Percentiles rank a stretch among this genome's conserved stretches.
Evolutionary conservation across 2,113 vertebrate genomes (phyloP).

Genomic region (Oreamnos americanus): DNA sequence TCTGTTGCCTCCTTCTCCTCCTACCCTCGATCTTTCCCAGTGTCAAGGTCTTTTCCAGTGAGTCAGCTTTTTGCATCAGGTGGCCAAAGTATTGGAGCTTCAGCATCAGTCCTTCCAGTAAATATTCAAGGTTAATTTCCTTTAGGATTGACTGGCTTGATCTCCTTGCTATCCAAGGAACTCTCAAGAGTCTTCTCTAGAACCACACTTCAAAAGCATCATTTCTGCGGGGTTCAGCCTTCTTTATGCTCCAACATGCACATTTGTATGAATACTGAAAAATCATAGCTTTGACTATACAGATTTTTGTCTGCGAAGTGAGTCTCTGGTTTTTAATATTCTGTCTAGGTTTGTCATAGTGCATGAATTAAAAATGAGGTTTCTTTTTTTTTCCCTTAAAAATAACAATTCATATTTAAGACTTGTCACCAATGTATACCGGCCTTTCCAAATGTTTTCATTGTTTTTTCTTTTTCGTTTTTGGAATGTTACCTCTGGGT

Average conservation of each 20-base stretch:
- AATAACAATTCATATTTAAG: background rate
- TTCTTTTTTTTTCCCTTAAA: background rate
- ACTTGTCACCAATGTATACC: background rate
- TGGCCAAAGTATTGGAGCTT: background rate
- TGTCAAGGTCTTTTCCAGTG: background rate
- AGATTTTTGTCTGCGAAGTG: background rate
- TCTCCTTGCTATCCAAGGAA: background rate
- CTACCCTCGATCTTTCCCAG: background rate
- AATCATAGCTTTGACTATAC: background rate
- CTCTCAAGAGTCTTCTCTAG: background rate
- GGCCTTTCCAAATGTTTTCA: background rate
- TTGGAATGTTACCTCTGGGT: background rate
- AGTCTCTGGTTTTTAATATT: background rate
- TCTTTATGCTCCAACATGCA: background rate
- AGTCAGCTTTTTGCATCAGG: background rate
- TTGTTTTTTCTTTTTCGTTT: background rate
- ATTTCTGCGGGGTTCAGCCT: background rate
- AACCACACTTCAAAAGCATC: background rate
- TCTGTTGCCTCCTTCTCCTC: background rate
- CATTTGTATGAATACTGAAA: background rate
- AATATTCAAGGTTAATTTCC: background rate
- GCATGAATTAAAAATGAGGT: rapidly evolving
- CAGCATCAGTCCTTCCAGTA: background rate
- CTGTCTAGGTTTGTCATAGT: background rate
- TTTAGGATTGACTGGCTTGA: background rate